Evolutionary conservation across 2,797 vertebrate genomes (phyloP).

Genomic region (Cygnus olor): DNA sequence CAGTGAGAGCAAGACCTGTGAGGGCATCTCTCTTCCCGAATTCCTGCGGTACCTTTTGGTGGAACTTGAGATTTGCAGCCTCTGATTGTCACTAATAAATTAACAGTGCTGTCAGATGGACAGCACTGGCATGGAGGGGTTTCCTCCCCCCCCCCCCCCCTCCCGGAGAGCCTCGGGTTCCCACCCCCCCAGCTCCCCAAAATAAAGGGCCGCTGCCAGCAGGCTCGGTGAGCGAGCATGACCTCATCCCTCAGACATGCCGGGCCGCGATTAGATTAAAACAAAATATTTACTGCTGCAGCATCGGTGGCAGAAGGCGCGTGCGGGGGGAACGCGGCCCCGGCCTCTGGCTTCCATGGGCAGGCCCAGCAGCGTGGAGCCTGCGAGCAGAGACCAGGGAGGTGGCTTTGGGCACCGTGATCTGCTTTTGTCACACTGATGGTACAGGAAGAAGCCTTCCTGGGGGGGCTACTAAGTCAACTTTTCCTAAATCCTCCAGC

Average conservation of each 20-base stretch:
- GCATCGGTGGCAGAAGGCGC: background rate
- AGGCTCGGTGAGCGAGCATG: slow-evolving; percentile 39
- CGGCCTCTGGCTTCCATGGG: background rate
- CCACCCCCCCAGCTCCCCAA: background rate
- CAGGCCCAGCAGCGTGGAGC: background rate
- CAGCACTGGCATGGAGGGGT: too few relatives aligned
- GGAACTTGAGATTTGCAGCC: too few relatives aligned
- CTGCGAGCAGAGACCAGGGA: background rate
- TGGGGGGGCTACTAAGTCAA: too few relatives aligned
- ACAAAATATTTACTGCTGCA: background rate
- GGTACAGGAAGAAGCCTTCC: too few relatives aligned
- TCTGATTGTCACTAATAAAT: too few relatives aligned
- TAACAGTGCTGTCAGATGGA: background rate
- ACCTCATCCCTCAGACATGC: slow-evolving; percentile 62
- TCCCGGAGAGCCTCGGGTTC: background rate
- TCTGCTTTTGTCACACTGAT: too few relatives aligned
- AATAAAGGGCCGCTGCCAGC: slow-evolving; percentile 21
- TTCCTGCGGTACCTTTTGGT: too few relatives aligned
- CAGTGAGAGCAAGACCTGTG: background rate
- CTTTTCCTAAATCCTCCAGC: too few relatives aligned
- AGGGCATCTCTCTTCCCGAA: background rate
- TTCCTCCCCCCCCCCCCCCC: background rate
- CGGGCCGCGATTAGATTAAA: slow-evolving; percentile 1
- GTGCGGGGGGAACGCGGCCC: background rate
- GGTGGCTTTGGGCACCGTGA: background rate